Evolutionary conservation across 35 echinoderm and acorn worm species (phyloP).

Genomic region (Eucidaris tribuloides): DNA sequence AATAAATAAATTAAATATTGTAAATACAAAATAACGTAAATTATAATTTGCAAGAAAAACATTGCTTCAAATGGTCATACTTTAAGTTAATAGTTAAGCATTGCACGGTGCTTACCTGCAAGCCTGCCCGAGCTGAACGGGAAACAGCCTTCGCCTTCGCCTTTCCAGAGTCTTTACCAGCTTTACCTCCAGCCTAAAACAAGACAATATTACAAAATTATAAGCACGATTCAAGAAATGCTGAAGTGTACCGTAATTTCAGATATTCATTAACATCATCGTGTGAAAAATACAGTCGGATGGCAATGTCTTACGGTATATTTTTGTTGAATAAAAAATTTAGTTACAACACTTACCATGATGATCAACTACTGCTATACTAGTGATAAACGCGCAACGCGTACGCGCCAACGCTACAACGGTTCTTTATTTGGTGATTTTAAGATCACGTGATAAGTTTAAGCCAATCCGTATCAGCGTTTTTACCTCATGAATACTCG

Average conservation of each 20-base stretch:
- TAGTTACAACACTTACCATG: constrained; percentile 30
- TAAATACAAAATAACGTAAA: neutral
- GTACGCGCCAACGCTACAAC: constrained; percentile 43
- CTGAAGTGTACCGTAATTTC: neutral
- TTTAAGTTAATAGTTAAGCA: neutral
- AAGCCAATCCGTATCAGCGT: no score
- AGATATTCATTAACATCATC: constrained; percentile 1
- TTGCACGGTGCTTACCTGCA: constrained; percentile 63
- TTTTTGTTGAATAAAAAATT: constrained; percentile 2
- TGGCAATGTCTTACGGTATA: constrained; percentile 20
- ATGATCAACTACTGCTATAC: constrained; percentile 22
- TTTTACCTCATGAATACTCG: no score
- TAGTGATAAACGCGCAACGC: neutral
- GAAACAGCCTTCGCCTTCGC: constrained; percentile 99
- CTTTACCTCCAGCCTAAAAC: constrained; percentile 98
- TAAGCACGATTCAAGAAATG: neutral
- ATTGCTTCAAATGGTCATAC: neutral
- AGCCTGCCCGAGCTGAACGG: constrained; percentile 91
- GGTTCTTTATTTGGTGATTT: constrained; percentile 34
- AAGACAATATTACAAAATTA: constrained; percentile 13
- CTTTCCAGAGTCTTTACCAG: constrained; percentile 99
- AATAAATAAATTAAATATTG: neutral
- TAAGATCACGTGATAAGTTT: constrained; percentile 21
- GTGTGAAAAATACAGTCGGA: constrained; percentile 48
- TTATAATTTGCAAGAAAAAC: neutral